These are phyloP conservation scores for Hanleya hanleyi DNA, from an alignment of 2,888 invertebrate species.

Conservation along the genomic window DNA sequence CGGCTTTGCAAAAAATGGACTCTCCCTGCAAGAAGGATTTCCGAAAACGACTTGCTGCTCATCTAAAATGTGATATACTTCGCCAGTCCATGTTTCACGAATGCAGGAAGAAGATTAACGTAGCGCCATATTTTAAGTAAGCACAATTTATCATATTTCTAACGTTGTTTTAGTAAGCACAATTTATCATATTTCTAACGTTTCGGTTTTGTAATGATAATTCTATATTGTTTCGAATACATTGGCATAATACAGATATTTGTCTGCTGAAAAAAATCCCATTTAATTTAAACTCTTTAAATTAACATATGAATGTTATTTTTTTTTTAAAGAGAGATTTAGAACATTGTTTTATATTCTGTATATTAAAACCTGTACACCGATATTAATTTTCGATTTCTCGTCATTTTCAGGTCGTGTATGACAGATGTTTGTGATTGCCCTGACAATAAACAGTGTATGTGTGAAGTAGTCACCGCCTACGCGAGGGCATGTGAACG, in stretches of 20 bases:
- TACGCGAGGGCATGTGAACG: conserved; percentile 91
- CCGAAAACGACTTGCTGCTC: conserved; percentile 47
- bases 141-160: conserved; percentile 35
- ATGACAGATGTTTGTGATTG: conserved; percentile 92
- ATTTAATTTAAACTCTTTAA: too few species aligned
- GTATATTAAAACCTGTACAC: too few species aligned
- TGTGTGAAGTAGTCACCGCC: conserved; percentile 92
- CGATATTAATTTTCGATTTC: too few species aligned
- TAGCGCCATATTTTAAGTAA: conserved; percentile 85
- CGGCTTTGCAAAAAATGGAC: conserved; percentile 39
- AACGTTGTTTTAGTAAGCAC: too few species aligned
- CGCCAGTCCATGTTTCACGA: conserved; percentile 80
- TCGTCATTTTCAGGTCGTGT: conserved; percentile 79
- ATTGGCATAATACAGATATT: too few species aligned
- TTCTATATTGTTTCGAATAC: too few species aligned
- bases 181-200: too few species aligned
- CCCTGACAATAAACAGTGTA: conserved; percentile 82
- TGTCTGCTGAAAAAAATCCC: too few species aligned
- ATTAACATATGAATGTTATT: too few species aligned
- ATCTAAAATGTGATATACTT: conserved; percentile 76
- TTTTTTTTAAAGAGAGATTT: too few species aligned
- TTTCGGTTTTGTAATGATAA: too few species aligned
- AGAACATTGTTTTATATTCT: too few species aligned
- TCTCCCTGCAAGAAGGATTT: conserved; percentile 54
- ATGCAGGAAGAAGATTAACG: conserved; percentile 87